Evolutionary conservation across 2,113 vertebrate species (phyloP).

Genomic region (Furnarius figulus): DNA sequence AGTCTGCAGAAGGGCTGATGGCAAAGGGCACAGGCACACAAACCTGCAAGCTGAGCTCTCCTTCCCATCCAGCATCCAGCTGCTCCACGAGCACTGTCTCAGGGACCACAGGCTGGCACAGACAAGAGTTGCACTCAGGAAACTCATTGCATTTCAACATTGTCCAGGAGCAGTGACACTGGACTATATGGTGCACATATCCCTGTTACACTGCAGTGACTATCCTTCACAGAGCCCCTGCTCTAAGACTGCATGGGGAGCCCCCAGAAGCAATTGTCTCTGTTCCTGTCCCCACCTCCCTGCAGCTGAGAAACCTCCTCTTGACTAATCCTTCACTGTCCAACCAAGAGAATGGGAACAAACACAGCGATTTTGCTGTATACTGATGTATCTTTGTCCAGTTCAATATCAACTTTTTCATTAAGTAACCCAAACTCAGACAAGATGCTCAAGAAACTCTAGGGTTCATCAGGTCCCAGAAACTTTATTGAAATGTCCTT

Average conservation of each 20-base stretch:
- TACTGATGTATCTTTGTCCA: background rate
- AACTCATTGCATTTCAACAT: background rate
- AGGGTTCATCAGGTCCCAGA: background rate
- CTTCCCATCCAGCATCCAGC: accelerated
- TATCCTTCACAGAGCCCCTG: background rate
- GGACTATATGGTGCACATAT: background rate
- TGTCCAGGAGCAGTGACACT: background rate
- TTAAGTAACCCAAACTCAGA: background rate
- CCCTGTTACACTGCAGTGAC: background rate
- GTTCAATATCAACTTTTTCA: background rate
- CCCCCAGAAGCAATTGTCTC: background rate
- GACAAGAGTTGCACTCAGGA: accelerated
- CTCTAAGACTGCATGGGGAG: background rate
- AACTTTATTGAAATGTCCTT: background rate
- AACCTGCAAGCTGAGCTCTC: accelerated
- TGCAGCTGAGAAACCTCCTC: background rate
- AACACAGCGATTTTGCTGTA: background rate
- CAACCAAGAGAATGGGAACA: background rate
- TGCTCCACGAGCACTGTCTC: accelerated
- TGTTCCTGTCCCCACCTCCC: background rate
- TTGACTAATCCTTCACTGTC: background rate
- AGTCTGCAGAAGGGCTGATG: background rate
- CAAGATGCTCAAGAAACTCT: background rate
- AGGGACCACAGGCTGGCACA: background rate
- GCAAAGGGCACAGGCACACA: background rate